A percentile compares a stretch with the other conserved stretches of the same genome.
Conservation (phyloP, 2,888 invertebrate species). For the Drosophila yooni region DNA sequence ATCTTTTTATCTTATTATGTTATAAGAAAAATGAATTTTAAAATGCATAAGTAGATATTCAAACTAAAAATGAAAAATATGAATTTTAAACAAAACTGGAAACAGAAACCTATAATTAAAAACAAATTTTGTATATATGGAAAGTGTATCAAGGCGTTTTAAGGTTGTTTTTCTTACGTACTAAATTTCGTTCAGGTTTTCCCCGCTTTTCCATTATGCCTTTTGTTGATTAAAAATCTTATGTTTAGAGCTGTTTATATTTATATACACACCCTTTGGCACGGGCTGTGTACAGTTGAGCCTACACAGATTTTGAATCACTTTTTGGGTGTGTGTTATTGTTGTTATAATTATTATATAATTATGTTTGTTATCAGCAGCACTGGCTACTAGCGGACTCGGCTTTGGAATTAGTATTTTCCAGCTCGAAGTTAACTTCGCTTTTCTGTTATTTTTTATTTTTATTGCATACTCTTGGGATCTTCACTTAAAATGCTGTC, state of each 20-base stretch:
- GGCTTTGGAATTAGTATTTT: too few relatives aligned
- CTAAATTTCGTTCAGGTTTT: too few relatives aligned
- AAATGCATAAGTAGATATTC: neutral
- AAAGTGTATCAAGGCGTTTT: neutral
- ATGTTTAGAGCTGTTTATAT: too few relatives aligned
- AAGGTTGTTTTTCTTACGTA: neutral
- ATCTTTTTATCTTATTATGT: neutral
- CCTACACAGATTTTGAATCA: too few relatives aligned
- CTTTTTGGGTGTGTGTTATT: too few relatives aligned
- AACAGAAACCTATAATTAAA: neutral
- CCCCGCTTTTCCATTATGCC: too few relatives aligned
- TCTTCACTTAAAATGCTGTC: neutral
- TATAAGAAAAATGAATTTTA: neutral
- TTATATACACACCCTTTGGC: too few relatives aligned
- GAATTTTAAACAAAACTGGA: neutral
- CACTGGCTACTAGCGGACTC: neutral
- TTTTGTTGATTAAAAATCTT: too few relatives aligned
- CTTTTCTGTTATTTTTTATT: neutral
- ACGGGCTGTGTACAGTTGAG: too few relatives aligned
- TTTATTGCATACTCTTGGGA: constrained; percentile 56
- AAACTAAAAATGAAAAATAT: neutral
- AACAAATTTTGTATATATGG: too few relatives aligned
- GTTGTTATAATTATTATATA: too few relatives aligned
- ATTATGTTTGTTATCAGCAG: too few relatives aligned
- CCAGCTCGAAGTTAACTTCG: neutral